Evolutionary conservation across 2,113 vertebrate species (phyloP).

Genomic region (Festucalex cinctus): DNA sequence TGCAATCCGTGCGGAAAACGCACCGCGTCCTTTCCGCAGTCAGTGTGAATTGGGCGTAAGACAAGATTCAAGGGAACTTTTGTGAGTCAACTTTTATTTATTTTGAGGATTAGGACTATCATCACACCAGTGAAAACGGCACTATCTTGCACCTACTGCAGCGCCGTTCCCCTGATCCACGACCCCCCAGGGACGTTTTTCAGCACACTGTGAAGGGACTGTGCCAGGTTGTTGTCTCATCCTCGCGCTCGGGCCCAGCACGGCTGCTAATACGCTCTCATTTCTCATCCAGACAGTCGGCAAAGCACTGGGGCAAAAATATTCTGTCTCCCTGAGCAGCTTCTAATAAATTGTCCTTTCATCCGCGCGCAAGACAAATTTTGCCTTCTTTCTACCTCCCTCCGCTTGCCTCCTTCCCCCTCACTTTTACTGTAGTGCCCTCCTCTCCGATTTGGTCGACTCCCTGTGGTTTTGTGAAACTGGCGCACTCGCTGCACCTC

Average conservation of each 20-base stretch:
- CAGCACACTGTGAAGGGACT: constrained; percentile 39
- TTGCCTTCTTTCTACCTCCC: constrained; percentile 72
- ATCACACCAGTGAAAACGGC: background rate
- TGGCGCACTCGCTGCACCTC: constrained; percentile 45
- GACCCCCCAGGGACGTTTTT: constrained; percentile 46
- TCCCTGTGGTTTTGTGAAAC: constrained; percentile 50
- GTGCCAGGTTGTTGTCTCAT: constrained; percentile 61
- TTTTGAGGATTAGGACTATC: background rate
- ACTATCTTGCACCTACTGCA: background rate
- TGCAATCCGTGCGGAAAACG: no score
- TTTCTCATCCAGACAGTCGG: constrained; percentile 86
- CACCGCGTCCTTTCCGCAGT: no score
- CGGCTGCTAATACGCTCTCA: constrained; percentile 79
- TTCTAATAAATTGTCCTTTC: constrained; percentile 94
- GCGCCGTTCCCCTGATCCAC: constrained; percentile 19
- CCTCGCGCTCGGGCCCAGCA: constrained; percentile 66
- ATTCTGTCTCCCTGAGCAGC: constrained; percentile 86
- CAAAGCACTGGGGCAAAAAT: constrained; percentile 84
- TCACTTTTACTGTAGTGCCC: constrained; percentile 26
- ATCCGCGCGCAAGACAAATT: constrained; percentile 84
- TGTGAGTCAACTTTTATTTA: background rate
- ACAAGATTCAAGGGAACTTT: background rate
- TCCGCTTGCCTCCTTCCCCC: constrained; percentile 13
- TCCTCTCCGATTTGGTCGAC: constrained; percentile 23
- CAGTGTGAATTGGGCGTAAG: no score